Base-by-base conservation (phyloP, 2,113 vertebrate genomes). In the Colossoma macropomum region DNA sequence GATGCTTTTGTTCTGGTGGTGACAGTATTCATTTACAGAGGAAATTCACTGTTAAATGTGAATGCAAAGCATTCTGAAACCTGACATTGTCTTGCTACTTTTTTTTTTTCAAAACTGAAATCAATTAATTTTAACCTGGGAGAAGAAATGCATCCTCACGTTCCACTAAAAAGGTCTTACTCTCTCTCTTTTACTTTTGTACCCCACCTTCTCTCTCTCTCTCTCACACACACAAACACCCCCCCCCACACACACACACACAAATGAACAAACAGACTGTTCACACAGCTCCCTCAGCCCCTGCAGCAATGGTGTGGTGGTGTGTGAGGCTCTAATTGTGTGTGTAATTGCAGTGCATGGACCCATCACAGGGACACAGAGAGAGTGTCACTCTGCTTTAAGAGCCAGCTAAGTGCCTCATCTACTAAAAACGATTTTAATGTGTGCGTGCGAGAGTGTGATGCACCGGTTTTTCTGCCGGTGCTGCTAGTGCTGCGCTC, bases 381-480 rank as follows among this genome's bases (percentile, higher is more conserved):
- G 63, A 87, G 82, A 87, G 70, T 86, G 82, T 84, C 82, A 79
- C 70, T 86, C 78, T 25, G 78, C 76, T 87, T 87, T 84, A 87
- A 84, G 86, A 87, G 86, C 63, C 75, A 87, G 75, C 68, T 81
- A 87, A 87, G 82, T 81, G 70, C 82, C 63, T 87, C 82, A 75
- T 87, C 75, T 80, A 77, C 75, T 84, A 84, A 83, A 86, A 83
- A 76, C 27, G 38, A 69, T 84, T 81, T 84, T 81, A 69, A 84
- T 80, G 82, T 66, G 13, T 86, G 45, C 73, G 41, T 80, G 28
- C 5, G 8, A 63, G 28, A 77, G 68, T 73, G 63, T 56, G 71
- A 79, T 60, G 77, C 78, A 73, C 77, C 81, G 80, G 77, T 78
- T 63, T 52, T 28, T 17, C 32, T 19, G n/a, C n/a, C 68, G 17